Conservation (phyloP, 2,797 vertebrate species). For the Etheostoma perlongum region DNA sequence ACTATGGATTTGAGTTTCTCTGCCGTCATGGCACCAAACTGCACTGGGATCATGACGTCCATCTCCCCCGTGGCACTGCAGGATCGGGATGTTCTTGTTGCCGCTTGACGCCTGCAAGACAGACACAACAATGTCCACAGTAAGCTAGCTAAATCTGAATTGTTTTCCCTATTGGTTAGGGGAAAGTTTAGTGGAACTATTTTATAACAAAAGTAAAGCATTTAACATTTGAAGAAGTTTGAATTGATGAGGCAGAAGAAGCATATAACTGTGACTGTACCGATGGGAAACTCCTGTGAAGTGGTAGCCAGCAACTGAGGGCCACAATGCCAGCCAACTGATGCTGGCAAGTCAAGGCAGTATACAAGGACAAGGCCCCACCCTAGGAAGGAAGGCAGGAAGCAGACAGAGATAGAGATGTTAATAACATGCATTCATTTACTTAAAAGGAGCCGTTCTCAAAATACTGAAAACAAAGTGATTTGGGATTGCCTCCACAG, state of each 20-base stretch:
- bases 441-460: too few relatives aligned
- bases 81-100: slow-evolving; percentile 91
- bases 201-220: neutral
- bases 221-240: neutral
- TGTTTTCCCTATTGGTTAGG: too few relatives aligned
- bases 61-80: slow-evolving; percentile 95
- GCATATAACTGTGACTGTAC: slow-evolving; percentile 70
- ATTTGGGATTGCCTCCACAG: too few relatives aligned
- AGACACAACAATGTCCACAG: slow-evolving; percentile 1
- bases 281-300: slow-evolving; percentile 94
- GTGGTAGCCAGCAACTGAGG: slow-evolving; percentile 97
- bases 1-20: slow-evolving; percentile 92
- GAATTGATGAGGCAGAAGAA: neutral
- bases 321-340: slow-evolving; percentile 95
- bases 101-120: slow-evolving; percentile 78
- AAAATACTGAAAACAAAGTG: too few relatives aligned
- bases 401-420: neutral
- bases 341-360: slow-evolving; percentile 94
- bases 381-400: slow-evolving; percentile 84
- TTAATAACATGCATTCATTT: neutral
- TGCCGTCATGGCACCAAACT: slow-evolving; percentile 91
- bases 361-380: slow-evolving; percentile 96
- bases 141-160: too few relatives aligned
- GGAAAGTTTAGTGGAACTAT: neutral
- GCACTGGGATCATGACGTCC: slow-evolving; percentile 92